phyloP scores from a whole-genome alignment of 2,888 invertebrate species.

The Stomorhina lunata region DNA sequence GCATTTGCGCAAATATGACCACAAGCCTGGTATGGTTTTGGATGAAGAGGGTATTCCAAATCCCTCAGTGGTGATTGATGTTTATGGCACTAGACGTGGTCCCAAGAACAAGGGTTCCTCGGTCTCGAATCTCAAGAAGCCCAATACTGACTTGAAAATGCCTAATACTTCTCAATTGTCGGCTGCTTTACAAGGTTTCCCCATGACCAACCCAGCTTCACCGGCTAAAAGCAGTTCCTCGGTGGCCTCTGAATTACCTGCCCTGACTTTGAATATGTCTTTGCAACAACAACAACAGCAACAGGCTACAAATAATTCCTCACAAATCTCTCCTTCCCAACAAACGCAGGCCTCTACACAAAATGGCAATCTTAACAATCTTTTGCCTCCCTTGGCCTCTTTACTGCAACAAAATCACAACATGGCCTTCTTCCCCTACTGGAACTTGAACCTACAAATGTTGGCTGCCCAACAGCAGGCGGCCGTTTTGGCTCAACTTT shows the following conservation, averaged over 20 bases:
- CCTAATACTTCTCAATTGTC: slow-evolving; percentile 72
- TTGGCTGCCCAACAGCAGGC: slow-evolving; percentile 79
- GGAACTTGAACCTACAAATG: slow-evolving; percentile 79
- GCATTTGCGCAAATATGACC: slow-evolving; percentile 94
- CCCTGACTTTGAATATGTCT: slow-evolving; percentile 53
- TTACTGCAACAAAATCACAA: slow-evolving; percentile 76
- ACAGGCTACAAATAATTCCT: slow-evolving; percentile 25
- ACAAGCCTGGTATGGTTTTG: slow-evolving; percentile 93
- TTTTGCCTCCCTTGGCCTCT: slow-evolving; percentile 76
- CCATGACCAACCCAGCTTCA: slow-evolving; percentile 70
- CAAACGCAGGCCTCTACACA: slow-evolving; percentile 49
- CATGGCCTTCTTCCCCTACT: slow-evolving; percentile 79
- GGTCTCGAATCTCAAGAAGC: slow-evolving; percentile 56
- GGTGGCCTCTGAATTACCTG: slow-evolving; percentile 67
- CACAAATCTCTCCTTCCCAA: slow-evolving; percentile 22
- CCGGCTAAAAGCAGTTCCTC: slow-evolving; percentile 73
- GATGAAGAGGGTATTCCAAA: slow-evolving; percentile 94
- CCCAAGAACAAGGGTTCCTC: slow-evolving; percentile 84
- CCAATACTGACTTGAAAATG: slow-evolving; percentile 42
- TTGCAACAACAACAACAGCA: slow-evolving; percentile 61
- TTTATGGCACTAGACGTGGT: slow-evolving; percentile 93
- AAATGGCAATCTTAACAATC: slow-evolving; percentile 65
- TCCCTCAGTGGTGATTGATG: slow-evolving; percentile 92
- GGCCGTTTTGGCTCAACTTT: slow-evolving; percentile 77
- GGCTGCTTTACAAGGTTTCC: slow-evolving; percentile 75